Conservation (phyloP, 2,113 vertebrate genomes). For the Xiphophorus couchianus region DNA sequence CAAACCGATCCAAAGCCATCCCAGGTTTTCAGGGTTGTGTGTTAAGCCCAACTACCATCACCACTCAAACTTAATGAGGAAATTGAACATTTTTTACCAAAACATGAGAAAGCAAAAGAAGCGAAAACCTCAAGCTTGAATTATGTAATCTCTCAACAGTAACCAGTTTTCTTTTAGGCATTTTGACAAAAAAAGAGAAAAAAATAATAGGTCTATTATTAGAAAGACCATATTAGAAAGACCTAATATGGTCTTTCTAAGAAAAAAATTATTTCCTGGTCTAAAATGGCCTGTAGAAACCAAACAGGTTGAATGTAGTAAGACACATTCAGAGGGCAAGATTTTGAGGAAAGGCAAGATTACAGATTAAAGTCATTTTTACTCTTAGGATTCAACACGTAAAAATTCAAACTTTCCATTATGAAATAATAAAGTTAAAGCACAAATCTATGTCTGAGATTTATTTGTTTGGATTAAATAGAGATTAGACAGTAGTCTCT, state of each 20-base stretch:
- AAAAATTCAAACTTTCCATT: background rate
- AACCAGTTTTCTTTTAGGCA: background rate
- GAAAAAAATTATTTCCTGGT: background rate
- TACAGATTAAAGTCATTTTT: background rate
- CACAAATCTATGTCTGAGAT: constrained; percentile 21
- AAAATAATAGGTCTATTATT: background rate
- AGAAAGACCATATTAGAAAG: background rate
- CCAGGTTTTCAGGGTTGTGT: no score
- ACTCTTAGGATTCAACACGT: constrained; percentile 12
- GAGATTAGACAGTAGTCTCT: constrained; percentile 21
- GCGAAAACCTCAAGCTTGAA: no score
- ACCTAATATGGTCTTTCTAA: background rate
- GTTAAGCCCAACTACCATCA: no score
- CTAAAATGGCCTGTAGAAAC: background rate
- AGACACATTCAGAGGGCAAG: no score
- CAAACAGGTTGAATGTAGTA: no score
- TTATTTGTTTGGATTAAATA: constrained; percentile 13
- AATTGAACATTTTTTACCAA: no score
- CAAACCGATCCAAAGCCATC: no score
- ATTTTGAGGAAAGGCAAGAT: background rate
- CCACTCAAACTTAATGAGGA: no score
- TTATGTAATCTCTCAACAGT: background rate
- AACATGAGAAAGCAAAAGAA: no score
- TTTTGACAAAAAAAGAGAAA: background rate
- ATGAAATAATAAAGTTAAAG: constrained; percentile 38